Percentiles rank a stretch among this genome's conserved stretches.
phyloP scores from a whole-genome alignment of 2,113 vertebrate genomes.

The Pachyramphus minor region DNA sequence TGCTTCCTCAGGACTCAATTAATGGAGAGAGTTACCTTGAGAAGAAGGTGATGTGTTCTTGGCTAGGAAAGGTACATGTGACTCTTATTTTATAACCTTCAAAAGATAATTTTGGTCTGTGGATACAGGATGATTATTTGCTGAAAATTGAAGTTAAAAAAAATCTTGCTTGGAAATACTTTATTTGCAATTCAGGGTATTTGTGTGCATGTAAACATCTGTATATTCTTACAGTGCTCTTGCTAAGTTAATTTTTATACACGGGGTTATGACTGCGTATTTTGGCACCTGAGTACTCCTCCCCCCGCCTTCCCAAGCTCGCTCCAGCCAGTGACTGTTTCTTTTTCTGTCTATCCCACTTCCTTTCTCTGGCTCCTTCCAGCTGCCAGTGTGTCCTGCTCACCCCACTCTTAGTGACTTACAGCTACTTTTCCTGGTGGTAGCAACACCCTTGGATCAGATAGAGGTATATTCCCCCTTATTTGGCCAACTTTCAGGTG shows the following conservation, averaged over 20 bases:
- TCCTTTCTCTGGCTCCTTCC: slow-evolving; percentile 56
- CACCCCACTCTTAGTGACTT: not conserved
- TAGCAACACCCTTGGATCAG: not conserved
- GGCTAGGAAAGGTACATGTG: not conserved
- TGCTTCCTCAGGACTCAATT: not conserved
- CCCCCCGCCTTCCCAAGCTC: not conserved
- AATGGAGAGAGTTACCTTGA: not conserved
- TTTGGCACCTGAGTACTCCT: slow-evolving; percentile 52
- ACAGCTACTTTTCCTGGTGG: not conserved
- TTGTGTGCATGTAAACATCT: not conserved
- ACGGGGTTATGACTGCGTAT: not conserved
- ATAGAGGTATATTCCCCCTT: not conserved
- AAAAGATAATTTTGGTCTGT: not conserved
- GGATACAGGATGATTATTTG: not conserved
- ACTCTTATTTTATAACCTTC: not conserved
- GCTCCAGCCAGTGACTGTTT: slow-evolving; percentile 37
- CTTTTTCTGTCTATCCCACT: slow-evolving; percentile 68
- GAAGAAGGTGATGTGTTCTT: not conserved
- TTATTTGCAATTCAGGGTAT: not conserved
- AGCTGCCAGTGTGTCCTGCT: slow-evolving; percentile 36
- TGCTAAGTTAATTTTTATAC: not conserved
- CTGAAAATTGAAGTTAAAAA: slow-evolving; percentile 4
- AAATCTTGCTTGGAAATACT: not conserved
- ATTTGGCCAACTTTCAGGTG: not conserved
- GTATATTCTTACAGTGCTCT: not conserved